Conservation (phyloP, 2,797 vertebrate genomes). For the Odontamblyopus lacepedii region DNA sequence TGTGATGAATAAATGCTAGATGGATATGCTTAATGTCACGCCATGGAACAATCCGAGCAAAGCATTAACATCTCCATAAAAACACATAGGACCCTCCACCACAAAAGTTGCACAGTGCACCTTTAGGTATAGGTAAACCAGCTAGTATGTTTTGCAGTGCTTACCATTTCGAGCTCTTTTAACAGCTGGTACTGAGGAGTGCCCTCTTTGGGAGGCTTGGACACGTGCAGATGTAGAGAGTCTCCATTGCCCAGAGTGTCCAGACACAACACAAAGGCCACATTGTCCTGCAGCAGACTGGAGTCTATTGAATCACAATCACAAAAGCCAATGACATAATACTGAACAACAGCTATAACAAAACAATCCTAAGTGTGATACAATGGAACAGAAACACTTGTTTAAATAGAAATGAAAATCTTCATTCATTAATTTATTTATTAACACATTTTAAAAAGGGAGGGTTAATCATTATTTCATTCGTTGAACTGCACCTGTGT, state of each 20-base stretch:
- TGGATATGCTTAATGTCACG: too few species aligned
- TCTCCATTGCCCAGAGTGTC: conserved; percentile 91
- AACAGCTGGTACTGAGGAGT: conserved; percentile 89
- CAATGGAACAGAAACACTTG: not conserved
- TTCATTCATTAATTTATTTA: not conserved
- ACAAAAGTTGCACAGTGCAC: too few species aligned
- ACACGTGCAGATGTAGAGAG: conserved; percentile 91
- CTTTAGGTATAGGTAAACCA: not conserved
- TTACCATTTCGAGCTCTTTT: conserved; percentile 89
- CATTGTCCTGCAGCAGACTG: conserved; percentile 96
- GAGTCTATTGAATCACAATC: conserved; percentile 79
- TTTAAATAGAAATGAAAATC: not conserved
- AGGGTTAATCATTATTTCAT: not conserved
- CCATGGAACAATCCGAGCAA: too few species aligned
- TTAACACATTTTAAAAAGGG: not conserved
- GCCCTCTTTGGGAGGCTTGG: conserved; percentile 95
- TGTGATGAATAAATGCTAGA: too few species aligned
- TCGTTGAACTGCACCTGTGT: conserved; percentile 83
- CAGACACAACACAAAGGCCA: conserved; percentile 95
- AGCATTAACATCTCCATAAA: too few species aligned
- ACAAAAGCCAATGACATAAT: not conserved
- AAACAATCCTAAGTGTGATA: not conserved
- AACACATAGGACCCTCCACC: too few species aligned
- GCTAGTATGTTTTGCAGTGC: not conserved
- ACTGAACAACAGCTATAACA: not conserved